These are phyloP conservation scores for Dinomys branickii DNA, from an alignment of 2,113 vertebrate genomes.

Conservation along the genomic window DNA sequence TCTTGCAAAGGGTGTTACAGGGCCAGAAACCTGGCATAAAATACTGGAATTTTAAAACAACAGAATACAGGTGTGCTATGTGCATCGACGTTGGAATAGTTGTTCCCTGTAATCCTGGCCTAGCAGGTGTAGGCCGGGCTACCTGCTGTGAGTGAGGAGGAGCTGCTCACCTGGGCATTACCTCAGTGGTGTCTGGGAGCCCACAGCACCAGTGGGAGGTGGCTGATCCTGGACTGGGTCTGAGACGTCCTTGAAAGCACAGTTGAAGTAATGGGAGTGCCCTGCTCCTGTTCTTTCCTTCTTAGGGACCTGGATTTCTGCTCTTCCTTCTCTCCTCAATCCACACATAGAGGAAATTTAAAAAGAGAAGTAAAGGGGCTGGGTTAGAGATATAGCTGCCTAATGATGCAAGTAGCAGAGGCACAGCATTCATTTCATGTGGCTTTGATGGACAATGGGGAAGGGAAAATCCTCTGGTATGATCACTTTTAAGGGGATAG, in stretches of 20 bases:
- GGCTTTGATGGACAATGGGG: too few relatives aligned
- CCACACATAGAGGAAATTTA: background rate
- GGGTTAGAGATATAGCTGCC: too few relatives aligned
- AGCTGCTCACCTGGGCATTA: background rate
- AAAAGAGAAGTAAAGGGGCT: background rate
- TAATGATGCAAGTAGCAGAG: background rate
- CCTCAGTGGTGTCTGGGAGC: too few relatives aligned
- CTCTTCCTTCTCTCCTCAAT: background rate
- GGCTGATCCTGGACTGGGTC: background rate
- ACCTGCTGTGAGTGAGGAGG: background rate
- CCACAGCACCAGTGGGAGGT: background rate
- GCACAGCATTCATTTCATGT: background rate
- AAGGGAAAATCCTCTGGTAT: background rate
- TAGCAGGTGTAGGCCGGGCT: background rate
- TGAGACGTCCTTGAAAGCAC: background rate
- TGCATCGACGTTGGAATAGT: too few relatives aligned
- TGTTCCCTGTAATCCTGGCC: too few relatives aligned
- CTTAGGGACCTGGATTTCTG: too few relatives aligned
- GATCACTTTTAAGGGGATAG: background rate
- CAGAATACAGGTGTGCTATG: background rate
- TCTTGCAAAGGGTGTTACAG: background rate
- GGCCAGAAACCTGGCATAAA: background rate
- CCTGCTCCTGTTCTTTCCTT: too few relatives aligned
- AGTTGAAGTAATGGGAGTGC: background rate
- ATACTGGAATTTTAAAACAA: background rate